A percentile compares a stretch with the other conserved stretches of the same genome.
These are phyloP conservation scores for Enteromius afrohamiltoni DNA, from an alignment of 2,797 vertebrate genomes.

Conservation along the genomic window DNA sequence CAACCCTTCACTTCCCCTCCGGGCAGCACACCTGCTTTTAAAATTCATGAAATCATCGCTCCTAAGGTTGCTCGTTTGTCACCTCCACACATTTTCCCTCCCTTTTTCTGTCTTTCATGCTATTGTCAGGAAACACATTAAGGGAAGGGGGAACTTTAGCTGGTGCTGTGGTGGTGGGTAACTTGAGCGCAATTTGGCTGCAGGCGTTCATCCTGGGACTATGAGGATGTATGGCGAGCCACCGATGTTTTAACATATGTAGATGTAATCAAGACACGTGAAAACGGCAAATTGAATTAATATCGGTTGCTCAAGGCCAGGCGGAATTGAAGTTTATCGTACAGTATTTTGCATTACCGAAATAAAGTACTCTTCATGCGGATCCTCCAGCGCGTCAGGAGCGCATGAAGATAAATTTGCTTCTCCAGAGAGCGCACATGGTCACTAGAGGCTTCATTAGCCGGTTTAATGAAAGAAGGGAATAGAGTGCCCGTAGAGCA, in stretches of 20 bases:
- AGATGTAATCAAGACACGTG: conserved; percentile 17
- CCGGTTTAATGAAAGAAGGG: conserved; percentile 51
- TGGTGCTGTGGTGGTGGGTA: conserved; percentile 12
- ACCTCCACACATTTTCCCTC: conserved; percentile 39
- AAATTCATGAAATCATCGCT: conserved; percentile 61
- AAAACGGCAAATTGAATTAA: conserved; percentile 17
- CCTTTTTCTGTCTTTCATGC: conserved; percentile 42
- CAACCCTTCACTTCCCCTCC: conserved; percentile 39
- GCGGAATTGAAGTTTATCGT: conserved; percentile 31
- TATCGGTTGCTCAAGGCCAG: neutral
- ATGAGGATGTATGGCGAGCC: neutral
- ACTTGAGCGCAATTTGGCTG: conserved; percentile 33
- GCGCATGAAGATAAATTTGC: conserved; percentile 50
- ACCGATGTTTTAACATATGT: neutral
- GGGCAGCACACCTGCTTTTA: conserved; percentile 57
- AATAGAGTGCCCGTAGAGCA: conserved; percentile 22
- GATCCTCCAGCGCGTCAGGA: conserved; percentile 24
- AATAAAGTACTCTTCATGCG: conserved; percentile 18
- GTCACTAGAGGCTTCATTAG: conserved; percentile 56
- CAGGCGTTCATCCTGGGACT: neutral
- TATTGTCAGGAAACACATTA: conserved; percentile 41
- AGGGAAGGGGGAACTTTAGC: conserved; percentile 38
- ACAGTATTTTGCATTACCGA: conserved; percentile 34
- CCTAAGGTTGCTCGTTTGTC: conserved; percentile 57
- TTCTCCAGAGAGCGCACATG: conserved; percentile 39